A percentile compares a stretch with the other conserved stretches of the same genome.
Evolutionary conservation across 2,888 invertebrate genomes (phyloP).

Genomic region (Metellina segmentata): DNA sequence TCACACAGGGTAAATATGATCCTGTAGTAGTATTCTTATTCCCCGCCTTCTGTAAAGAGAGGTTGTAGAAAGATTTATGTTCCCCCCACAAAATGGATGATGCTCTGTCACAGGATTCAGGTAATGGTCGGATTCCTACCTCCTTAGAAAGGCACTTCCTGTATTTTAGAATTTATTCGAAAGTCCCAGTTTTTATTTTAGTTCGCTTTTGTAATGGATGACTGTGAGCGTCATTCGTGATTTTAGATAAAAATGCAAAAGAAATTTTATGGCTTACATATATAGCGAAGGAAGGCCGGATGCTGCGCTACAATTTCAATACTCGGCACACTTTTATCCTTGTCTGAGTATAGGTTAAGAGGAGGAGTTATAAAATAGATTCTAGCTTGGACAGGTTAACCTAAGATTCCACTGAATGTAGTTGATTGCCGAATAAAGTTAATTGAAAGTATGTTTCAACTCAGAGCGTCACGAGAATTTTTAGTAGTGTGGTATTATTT

Average conservation of each 20-base stretch:
- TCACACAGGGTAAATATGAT: slow-evolving; percentile 39
- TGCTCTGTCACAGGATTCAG: slow-evolving; percentile 54
- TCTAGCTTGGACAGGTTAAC: too few relatives aligned
- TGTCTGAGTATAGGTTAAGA: too few relatives aligned
- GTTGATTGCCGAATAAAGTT: too few relatives aligned
- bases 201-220: slow-evolving; percentile 26
- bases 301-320: neutral
- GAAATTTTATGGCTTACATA: neutral
- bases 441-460: too few relatives aligned
- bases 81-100: slow-evolving; percentile 34
- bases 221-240: neutral
- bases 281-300: neutral
- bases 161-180: slow-evolving; percentile 36
- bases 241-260: slow-evolving; percentile 24
- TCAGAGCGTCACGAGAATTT: too few relatives aligned
- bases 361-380: too few relatives aligned
- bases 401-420: too few relatives aligned
- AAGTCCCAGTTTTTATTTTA: slow-evolving; percentile 22
- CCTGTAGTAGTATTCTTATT: neutral
- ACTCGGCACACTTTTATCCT: neutral
- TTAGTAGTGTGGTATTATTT: too few relatives aligned
- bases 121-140: slow-evolving; percentile 43
- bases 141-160: slow-evolving; percentile 40
- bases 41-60: slow-evolving; percentile 9
- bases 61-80: slow-evolving; percentile 50